Conservation (phyloP, 2,888 invertebrate species). For the Eupithecia subumbrata region DNA sequence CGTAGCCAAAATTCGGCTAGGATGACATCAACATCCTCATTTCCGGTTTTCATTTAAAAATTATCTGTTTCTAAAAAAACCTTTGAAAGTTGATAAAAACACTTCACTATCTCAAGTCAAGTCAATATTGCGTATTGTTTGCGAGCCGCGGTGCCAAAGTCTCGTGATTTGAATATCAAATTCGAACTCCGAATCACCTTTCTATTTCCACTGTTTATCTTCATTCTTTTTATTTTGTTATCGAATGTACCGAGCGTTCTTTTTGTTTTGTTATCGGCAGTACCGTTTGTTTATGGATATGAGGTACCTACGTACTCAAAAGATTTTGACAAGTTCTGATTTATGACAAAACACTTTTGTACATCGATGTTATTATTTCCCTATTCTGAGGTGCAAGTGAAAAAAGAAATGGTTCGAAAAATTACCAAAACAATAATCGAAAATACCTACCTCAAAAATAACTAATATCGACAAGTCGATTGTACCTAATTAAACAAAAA, state of each 20-base stretch:
- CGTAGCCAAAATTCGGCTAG: too few relatives aligned
- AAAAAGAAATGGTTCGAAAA: neutral
- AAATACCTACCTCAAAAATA: neutral
- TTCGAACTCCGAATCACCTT: constrained; percentile 78
- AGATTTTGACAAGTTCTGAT: neutral
- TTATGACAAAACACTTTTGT: neutral
- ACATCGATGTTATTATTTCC: neutral
- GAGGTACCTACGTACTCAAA: neutral
- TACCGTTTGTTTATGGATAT: constrained; percentile 8
- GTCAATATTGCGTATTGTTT: constrained; percentile 42
- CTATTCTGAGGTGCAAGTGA: neutral
- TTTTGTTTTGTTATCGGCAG: constrained; percentile 9
- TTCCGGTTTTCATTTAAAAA: neutral
- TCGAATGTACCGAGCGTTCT: constrained; percentile 42
- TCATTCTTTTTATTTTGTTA: constrained; percentile 76
- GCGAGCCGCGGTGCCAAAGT: constrained; percentile 57
- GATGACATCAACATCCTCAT: too few relatives aligned
- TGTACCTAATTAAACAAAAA: too few relatives aligned
- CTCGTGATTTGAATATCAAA: constrained; percentile 84
- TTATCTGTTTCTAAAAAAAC: neutral
- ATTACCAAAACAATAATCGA: neutral
- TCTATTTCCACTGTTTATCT: constrained; percentile 81
- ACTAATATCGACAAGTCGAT: neutral
- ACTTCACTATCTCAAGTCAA: constrained; percentile 35
- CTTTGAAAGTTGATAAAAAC: constrained; percentile 23